Evolutionary conservation across 2,113 vertebrate genomes (phyloP).

Genomic region (Balaenoptera acutorostrata): DNA sequence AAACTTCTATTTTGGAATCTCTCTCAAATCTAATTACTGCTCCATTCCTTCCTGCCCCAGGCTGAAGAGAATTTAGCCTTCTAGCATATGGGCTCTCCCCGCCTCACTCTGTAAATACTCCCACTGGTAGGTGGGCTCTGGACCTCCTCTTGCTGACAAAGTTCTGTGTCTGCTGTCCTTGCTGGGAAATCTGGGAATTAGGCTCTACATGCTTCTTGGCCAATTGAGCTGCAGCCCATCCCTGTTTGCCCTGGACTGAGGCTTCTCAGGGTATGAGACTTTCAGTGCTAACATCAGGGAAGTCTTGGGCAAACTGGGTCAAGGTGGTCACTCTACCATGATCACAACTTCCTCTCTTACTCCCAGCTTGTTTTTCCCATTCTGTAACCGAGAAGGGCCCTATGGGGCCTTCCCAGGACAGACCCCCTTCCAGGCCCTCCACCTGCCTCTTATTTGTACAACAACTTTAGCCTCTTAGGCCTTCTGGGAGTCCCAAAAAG

Average conservation of each 20-base stretch:
- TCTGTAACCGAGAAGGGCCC: not conserved
- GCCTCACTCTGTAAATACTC: not conserved
- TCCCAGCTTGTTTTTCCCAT: not conserved
- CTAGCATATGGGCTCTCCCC: not conserved
- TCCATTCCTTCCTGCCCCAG: not conserved
- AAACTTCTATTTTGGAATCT: not conserved
- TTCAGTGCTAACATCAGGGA: not conserved
- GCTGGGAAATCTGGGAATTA: not conserved
- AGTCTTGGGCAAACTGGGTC: not conserved
- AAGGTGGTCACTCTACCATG: not conserved
- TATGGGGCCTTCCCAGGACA: not conserved
- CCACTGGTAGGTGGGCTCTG: not conserved
- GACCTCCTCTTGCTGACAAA: not conserved
- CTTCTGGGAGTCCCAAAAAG: not conserved
- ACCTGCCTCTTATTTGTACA: not conserved
- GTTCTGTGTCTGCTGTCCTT: not conserved
- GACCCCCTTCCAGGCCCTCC: not conserved
- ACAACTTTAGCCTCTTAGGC: not conserved
- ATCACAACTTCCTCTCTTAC: not conserved
- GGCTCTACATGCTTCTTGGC: not conserved
- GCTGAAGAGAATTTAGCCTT: not conserved
- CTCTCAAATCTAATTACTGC: not conserved
- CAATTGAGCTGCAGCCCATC: not conserved
- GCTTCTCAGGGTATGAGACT: not conserved
- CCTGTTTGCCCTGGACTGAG: not conserved